A percentile compares a stretch with the other conserved stretches of the same genome.
phyloP scores from a whole-genome alignment of 1,140 invertebrate species.

The Palaemon carinicauda region DNA sequence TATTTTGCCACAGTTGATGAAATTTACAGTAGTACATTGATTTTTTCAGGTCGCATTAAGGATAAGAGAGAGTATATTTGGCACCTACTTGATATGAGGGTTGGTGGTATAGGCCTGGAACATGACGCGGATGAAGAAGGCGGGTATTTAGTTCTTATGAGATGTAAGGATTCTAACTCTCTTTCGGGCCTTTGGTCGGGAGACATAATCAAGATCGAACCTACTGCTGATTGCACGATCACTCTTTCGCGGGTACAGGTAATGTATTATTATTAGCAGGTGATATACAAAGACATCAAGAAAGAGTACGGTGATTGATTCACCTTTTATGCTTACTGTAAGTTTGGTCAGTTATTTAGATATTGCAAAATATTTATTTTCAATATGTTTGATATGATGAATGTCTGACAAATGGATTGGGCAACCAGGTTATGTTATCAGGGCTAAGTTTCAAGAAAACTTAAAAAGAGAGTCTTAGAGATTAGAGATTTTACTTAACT shows the following conservation, averaged over 20 bases:
- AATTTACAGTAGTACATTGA: background rate
- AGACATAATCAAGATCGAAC: constrained; percentile 64
- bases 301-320: no score
- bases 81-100: constrained; percentile 60
- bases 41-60: constrained; percentile 56
- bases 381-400: no score
- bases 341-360: no score
- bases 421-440: no score
- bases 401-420: no score
- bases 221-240: constrained; percentile 67
- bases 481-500: no score
- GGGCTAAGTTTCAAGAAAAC: no score
- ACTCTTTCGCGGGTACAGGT: constrained; percentile 60
- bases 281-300: no score
- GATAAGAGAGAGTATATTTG: constrained; percentile 59
- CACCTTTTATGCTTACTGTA: no score
- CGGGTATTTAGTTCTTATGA: constrained; percentile 65
- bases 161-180: constrained; percentile 55
- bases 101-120: constrained; percentile 50
- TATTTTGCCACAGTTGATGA: background rate
- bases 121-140: constrained; percentile 51
- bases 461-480: no score
- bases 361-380: no score
- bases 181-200: constrained; percentile 61
- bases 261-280: background rate